Conservation (phyloP, 2,797 vertebrate species). For the Thripadectes ignobilis region DNA sequence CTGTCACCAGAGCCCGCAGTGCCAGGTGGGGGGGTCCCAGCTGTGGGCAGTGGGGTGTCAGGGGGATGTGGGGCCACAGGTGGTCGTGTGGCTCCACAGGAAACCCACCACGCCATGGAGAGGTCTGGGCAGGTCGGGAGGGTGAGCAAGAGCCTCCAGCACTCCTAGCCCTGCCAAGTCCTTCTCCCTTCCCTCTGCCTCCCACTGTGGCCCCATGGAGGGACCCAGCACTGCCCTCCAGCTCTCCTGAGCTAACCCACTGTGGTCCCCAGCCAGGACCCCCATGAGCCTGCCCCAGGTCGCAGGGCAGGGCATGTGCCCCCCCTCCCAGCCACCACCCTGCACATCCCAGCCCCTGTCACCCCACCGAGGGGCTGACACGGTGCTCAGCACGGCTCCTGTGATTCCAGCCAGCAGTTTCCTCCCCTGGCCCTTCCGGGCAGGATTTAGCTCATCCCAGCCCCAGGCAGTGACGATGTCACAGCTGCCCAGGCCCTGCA, state of each 20-base stretch:
- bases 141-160: not conserved
- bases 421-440: not conserved
- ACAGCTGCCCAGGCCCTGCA: fast-evolving
- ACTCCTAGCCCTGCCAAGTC: not conserved
- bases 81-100: fast-evolving
- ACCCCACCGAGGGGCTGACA: fast-evolving
- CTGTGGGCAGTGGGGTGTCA: fast-evolving
- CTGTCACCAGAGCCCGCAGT: not conserved
- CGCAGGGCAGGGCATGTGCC: fast-evolving
- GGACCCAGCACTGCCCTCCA: not conserved
- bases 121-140: fast-evolving
- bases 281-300: fast-evolving
- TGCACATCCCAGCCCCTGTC: fast-evolving
- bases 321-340: not conserved
- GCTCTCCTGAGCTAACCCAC: not conserved
- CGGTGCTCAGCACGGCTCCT: fast-evolving
- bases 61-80: not conserved
- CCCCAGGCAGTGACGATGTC: fast-evolving
- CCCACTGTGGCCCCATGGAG: fast-evolving
- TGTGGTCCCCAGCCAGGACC: fast-evolving
- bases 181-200: not conserved
- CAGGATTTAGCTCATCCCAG: not conserved
- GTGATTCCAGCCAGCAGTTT: fast-evolving
- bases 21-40: fast-evolving
- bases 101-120: fast-evolving